Percentiles rank a stretch among this genome's conserved stretches.
Evolutionary conservation across 2,888 invertebrate genomes (phyloP).

Genomic region (Salpingus planirostris): DNA sequence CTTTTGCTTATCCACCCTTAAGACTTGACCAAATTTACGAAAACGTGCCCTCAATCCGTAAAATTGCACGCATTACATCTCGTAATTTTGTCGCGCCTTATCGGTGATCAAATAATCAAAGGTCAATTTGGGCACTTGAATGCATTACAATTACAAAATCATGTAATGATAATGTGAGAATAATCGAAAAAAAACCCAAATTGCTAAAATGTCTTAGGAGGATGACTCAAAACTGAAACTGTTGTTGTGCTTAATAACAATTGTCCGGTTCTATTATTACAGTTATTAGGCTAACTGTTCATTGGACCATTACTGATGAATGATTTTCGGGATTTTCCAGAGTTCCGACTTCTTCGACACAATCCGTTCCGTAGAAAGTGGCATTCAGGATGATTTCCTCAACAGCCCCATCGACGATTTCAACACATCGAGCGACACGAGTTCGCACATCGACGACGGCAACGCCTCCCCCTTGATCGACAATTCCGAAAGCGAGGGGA

Average conservation of each 20-base stretch:
- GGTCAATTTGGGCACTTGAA: slow-evolving; percentile 1
- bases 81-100: neutral
- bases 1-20: too few relatives aligned
- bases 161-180: too few relatives aligned
- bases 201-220: too few relatives aligned
- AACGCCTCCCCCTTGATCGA: slow-evolving; percentile 36
- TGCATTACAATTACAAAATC: too few relatives aligned
- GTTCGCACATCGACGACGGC: slow-evolving; percentile 32
- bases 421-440: slow-evolving; percentile 31
- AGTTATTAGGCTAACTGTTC: neutral
- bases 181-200: too few relatives aligned
- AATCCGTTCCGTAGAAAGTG: slow-evolving; percentile 54
- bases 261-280: too few relatives aligned
- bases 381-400: slow-evolving; percentile 45
- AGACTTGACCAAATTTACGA: too few relatives aligned
- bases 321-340: slow-evolving; percentile 20
- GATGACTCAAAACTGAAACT: too few relatives aligned
- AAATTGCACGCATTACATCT: neutral
- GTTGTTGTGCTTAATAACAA: too few relatives aligned
- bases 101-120: too few relatives aligned
- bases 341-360: slow-evolving; percentile 57
- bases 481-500: slow-evolving; percentile 63
- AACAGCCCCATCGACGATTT: slow-evolving; percentile 31
- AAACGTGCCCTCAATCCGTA: too few relatives aligned
- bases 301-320: neutral